phyloP scores from a whole-genome alignment of 2,113 vertebrate species.

The Micromys minutus region DNA sequence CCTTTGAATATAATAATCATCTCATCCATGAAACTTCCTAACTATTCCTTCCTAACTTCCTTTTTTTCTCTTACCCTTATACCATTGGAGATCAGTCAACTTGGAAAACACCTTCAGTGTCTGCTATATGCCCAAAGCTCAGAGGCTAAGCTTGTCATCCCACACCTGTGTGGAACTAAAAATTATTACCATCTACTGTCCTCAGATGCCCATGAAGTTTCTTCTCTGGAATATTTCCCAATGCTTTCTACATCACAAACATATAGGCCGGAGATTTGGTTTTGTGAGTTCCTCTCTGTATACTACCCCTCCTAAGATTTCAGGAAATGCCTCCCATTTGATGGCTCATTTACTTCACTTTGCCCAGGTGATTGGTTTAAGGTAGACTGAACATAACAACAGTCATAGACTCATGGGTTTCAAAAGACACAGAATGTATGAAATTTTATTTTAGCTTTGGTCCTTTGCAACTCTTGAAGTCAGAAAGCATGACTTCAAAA shows the following conservation, averaged over 20 bases:
- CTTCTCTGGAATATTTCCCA: background rate
- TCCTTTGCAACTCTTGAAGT: background rate
- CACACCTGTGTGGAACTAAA: background rate
- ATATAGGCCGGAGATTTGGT: background rate
- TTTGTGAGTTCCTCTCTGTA: background rate
- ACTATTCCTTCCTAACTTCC: background rate
- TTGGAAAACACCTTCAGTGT: background rate
- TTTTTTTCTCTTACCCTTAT: background rate
- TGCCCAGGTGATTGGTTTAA: background rate
- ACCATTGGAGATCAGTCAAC: background rate
- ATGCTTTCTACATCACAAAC: background rate
- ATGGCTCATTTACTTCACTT: background rate
- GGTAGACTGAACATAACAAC: background rate
- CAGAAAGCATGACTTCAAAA: background rate
- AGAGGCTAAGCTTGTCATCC: background rate
- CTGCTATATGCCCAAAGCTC: background rate
- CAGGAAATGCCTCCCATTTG: background rate
- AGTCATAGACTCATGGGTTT: background rate
- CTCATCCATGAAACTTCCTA: background rate
- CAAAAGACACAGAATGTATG: background rate
- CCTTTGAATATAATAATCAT: fast-evolving
- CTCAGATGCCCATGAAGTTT: background rate
- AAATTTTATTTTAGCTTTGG: conserved; percentile 2
- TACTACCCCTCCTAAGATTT: background rate
- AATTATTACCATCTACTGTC: background rate